Conservation (phyloP, 2,797 vertebrate species). For the Hozukius guyotensis region DNA sequence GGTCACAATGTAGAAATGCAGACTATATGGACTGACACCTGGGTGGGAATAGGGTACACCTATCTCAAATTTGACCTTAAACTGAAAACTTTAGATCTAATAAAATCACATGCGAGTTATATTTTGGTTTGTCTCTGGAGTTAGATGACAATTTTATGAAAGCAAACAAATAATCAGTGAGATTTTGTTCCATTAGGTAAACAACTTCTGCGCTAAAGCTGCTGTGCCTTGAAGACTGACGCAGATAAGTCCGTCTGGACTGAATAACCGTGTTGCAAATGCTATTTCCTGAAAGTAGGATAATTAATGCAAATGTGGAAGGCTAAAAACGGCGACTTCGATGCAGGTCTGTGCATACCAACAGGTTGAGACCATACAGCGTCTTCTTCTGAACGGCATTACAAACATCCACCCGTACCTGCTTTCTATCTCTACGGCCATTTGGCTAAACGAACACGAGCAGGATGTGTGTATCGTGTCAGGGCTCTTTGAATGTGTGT, state of each 20-base stretch:
- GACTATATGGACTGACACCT: not conserved
- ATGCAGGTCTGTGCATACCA: conserved; percentile 48
- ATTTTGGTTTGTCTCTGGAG: not conserved
- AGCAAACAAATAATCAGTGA: not conserved
- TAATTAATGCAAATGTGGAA: conserved; percentile 64
- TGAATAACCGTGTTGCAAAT: conserved; percentile 20
- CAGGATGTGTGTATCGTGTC: conserved; percentile 73
- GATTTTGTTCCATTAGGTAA: not conserved
- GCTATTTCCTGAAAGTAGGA: conserved; percentile 26
- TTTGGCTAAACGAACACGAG: conserved; percentile 62
- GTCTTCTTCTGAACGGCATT: conserved; percentile 30
- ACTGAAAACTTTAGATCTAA: not conserved
- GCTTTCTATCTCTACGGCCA: conserved; percentile 58
- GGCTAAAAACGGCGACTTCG: conserved; percentile 43
- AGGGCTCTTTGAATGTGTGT: conserved; percentile 61
- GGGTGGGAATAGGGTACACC: not conserved
- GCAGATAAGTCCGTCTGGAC: conserved; percentile 30
- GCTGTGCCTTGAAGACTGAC: not conserved
- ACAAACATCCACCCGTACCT: conserved; percentile 57
- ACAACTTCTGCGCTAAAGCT: not conserved
- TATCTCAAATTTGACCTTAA: not conserved
- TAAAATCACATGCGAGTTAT: not conserved
- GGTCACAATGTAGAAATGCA: not conserved
- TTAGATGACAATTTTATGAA: not conserved
- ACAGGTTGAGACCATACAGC: conserved; percentile 46